phyloP scores from a whole-genome alignment of 2,797 vertebrate genomes.

The Peromyscus melanophrys region DNA sequence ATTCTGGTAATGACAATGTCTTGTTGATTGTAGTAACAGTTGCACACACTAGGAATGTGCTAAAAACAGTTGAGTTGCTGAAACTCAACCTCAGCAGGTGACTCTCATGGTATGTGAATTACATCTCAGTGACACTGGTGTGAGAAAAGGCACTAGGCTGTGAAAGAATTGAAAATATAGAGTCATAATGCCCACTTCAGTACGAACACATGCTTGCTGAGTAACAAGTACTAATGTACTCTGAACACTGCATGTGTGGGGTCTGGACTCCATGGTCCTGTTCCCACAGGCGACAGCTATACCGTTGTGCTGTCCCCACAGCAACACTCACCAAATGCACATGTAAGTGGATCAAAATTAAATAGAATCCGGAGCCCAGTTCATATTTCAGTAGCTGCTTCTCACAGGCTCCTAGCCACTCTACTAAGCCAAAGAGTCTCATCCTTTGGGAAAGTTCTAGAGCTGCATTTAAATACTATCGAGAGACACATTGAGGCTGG shows the following conservation, averaged over 20 bases:
- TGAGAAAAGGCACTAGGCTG: background rate
- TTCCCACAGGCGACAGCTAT: background rate
- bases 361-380: background rate
- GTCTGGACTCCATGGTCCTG: background rate
- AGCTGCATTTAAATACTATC: background rate
- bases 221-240: background rate
- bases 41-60: background rate
- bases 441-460: background rate
- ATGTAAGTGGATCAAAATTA: background rate
- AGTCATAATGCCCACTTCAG: rapidly evolving
- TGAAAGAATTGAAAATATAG: background rate
- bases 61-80: background rate
- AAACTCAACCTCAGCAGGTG: background rate
- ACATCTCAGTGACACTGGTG: background rate
- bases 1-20: background rate
- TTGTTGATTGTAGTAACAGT: background rate
- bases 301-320: rapidly evolving
- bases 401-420: background rate
- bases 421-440: rapidly evolving
- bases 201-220: background rate
- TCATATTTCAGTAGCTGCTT: background rate
- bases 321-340: background rate
- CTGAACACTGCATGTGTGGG: background rate
- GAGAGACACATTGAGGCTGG: background rate
- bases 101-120: background rate